Evolutionary conservation across 2,888 invertebrate species (phyloP).

Genomic region (Hemaris fuciformis): DNA sequence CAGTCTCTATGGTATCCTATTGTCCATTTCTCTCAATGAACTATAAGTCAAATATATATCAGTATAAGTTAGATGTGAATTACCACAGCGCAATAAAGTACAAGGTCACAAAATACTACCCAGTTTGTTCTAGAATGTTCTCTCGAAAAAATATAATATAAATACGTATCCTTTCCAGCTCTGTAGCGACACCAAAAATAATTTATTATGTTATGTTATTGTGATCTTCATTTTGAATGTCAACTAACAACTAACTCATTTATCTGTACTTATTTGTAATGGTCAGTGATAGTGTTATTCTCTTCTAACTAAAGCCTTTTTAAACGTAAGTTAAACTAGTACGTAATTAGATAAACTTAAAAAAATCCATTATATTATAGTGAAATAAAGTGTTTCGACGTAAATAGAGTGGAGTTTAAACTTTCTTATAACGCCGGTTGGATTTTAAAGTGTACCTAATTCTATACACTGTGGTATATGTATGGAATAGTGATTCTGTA

Average conservation of each 20-base stretch:
- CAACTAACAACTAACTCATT: not conserved
- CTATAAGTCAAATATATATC: no score
- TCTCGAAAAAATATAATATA: not conserved
- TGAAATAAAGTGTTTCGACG: constrained; percentile 21
- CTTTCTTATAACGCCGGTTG: constrained; percentile 16
- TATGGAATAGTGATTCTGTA: constrained; percentile 46
- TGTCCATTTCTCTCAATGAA: no score
- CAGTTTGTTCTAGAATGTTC: not conserved
- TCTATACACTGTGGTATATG: constrained; percentile 17
- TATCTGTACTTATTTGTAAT: not conserved
- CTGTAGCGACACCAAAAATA: not conserved
- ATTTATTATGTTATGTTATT: not conserved
- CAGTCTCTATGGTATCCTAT: no score
- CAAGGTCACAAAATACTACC: not conserved
- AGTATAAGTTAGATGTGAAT: no score
- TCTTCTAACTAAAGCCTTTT: constrained; percentile 26
- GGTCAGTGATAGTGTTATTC: constrained; percentile 9
- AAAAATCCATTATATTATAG: constrained; percentile 22
- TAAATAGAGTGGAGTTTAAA: constrained; percentile 35
- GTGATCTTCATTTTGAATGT: not conserved
- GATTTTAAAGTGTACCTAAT: constrained; percentile 9
- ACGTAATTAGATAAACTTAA: constrained; percentile 13
- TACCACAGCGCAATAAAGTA: no score
- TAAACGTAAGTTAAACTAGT: constrained; percentile 31
- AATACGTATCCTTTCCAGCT: constrained; percentile 3